Conservation (phyloP, 2,797 vertebrate species). For the Cichlasoma orientale region DNA sequence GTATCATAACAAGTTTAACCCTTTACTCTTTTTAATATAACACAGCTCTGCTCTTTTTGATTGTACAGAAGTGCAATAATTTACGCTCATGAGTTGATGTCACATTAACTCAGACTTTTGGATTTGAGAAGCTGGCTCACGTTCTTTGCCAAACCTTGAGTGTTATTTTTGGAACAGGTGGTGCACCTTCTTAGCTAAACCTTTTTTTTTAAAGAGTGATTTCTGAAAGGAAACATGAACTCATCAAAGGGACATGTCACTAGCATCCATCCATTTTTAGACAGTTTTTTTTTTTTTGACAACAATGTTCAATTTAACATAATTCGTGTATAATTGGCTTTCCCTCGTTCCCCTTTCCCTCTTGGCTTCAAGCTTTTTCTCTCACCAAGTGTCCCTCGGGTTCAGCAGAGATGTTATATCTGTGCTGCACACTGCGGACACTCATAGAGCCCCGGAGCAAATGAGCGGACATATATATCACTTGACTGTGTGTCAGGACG, state of each 20-base stretch:
- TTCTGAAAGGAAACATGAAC: conserved; percentile 60
- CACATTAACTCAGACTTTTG: too few relatives aligned
- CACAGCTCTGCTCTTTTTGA: neutral
- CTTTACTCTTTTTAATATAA: neutral
- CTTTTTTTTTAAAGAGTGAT: conserved; percentile 29
- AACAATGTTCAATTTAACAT: conserved; percentile 61
- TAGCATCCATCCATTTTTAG: conserved; percentile 34
- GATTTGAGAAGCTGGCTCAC: conserved; percentile 10
- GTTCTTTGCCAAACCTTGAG: conserved; percentile 17
- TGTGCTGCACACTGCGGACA: conserved; percentile 49
- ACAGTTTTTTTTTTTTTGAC: conserved; percentile 31
- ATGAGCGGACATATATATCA: conserved; percentile 88
- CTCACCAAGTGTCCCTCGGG: conserved; percentile 16
- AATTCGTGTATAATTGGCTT: conserved; percentile 60
- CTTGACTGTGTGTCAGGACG: conserved; percentile 89
- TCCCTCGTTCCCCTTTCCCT: conserved; percentile 8
- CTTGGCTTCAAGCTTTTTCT: conserved; percentile 34
- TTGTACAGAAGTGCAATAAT: neutral
- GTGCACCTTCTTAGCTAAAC: conserved; percentile 42
- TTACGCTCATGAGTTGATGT: neutral
- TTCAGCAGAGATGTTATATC: conserved; percentile 63
- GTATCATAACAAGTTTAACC: neutral
- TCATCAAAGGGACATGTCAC: conserved; percentile 50
- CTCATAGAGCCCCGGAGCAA: conserved; percentile 83
- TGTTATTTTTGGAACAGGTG: conserved; percentile 33